Base-by-base conservation (phyloP, 2,888 invertebrate genomes). In the Drosophila meridiana region DNA sequence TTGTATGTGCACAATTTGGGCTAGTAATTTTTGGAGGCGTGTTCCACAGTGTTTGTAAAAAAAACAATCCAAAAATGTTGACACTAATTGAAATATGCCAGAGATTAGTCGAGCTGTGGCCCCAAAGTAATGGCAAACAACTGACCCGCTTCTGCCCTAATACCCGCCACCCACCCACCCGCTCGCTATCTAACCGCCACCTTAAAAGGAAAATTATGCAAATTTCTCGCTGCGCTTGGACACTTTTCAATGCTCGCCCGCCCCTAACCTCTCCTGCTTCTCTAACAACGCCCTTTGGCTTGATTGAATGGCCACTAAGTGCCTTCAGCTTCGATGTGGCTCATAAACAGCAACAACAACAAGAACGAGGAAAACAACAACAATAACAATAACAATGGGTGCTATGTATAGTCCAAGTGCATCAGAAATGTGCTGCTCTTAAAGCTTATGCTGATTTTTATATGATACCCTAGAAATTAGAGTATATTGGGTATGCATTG, bases 61-160 rank as follows among this genome's bases (percentile, higher is more conserved):
- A 78, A 87, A 85, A 81, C 80, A 8, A 34, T 55, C 55, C 81
- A 72, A 86, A 79, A 85, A 73, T 65, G 64, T 80, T 88, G 88
- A 88, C 86, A 87, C 83, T 88, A 88, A 87, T 87, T 86, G 83
- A 87, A 87, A 85, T 87, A 83, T 85, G 80, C 72, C 78, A 65
- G 75, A 80, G 83, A 85, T 87, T 85, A 87, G 60, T 50, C 11
- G 52, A 42, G 67, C 60, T 48, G 68, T 52, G 69, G 52, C 59
- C 76, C 79, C 74, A 77, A 77, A 83, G 73, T 80, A 80, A 80
- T 76, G 62, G 63, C 71, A 52, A 66, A 82, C 63, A 73, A 67
- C 48, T 61, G 69, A 73, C 40, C 32, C 36, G 9, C 28, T 30
- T 45, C 5, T 1, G 7, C 2, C 28, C 30, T 26, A 42, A 38